Conservation (phyloP, 2,113 vertebrate species). For the Capreolus pygargus region DNA sequence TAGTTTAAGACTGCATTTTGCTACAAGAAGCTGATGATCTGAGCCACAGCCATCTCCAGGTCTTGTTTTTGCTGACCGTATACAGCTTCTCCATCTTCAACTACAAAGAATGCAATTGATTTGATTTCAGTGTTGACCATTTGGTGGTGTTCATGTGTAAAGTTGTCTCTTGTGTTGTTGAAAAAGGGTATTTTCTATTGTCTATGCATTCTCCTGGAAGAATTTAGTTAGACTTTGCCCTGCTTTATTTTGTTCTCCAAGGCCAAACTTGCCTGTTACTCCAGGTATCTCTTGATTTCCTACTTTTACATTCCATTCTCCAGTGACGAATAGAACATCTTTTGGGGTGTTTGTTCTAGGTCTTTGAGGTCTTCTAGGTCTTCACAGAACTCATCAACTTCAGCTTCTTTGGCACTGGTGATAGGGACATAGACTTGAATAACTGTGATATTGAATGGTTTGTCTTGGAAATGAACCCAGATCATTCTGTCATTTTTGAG, state of each 20-base stretch:
- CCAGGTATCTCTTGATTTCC: background rate
- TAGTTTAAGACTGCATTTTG: background rate
- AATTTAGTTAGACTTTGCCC: background rate
- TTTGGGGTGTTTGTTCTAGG: background rate
- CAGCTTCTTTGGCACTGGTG: too few species aligned
- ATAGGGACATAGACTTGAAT: background rate
- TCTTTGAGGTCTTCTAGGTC: background rate
- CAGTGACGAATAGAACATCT: background rate
- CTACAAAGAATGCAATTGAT: background rate
- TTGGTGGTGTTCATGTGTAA: background rate
- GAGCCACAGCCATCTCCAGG: background rate
- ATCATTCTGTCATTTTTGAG: background rate
- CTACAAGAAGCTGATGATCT: background rate
- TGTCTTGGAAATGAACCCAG: background rate
- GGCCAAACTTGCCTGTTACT: background rate
- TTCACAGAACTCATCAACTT: too few species aligned
- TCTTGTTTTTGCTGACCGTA: background rate
- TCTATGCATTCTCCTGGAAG: background rate
- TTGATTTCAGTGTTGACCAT: background rate
- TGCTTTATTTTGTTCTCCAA: background rate
- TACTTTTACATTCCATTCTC: background rate
- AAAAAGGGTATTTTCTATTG: background rate
- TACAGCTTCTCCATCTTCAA: background rate
- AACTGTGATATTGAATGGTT: background rate
- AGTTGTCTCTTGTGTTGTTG: background rate